A percentile compares a stretch with the other conserved stretches of the same genome.
Conservation (phyloP, 2,888 invertebrate species). For the Smittia aterrima region DNA sequence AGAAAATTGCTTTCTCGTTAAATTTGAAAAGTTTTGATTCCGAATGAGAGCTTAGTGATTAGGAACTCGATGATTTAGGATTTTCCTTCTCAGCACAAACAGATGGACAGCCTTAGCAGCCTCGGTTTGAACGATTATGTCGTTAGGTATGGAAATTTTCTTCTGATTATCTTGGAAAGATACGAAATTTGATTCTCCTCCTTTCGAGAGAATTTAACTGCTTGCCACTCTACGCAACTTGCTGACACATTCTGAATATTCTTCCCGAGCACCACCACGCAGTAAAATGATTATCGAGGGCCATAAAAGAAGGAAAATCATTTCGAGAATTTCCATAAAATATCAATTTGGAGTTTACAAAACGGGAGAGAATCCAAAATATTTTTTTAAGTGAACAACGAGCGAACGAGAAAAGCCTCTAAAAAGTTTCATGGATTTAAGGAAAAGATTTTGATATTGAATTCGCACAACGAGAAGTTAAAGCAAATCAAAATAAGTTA, state of each 20-base stretch:
- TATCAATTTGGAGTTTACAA: conserved; percentile 17
- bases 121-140: conserved; percentile 4
- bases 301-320: conserved; percentile 8
- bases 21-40: too few relatives aligned
- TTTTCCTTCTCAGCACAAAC: too few relatives aligned
- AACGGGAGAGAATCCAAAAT: background rate
- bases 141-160: background rate
- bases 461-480: background rate
- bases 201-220: background rate
- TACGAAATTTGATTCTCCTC: background rate
- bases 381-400: background rate
- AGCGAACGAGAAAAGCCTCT: background rate
- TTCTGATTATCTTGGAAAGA: background rate
- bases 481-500: conserved; percentile 19
- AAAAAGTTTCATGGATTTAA: background rate
- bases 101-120: background rate
- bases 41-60: too few relatives aligned
- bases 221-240: background rate
- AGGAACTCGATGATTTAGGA: too few relatives aligned
- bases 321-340: conserved; percentile 31
- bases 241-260: background rate
- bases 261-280: background rate
- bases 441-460: conserved; percentile 7
- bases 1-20: background rate
- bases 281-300: conserved; percentile 37